Conservation (phyloP, 1,140 invertebrate species). For the Acromyrmex heyeri region DNA sequence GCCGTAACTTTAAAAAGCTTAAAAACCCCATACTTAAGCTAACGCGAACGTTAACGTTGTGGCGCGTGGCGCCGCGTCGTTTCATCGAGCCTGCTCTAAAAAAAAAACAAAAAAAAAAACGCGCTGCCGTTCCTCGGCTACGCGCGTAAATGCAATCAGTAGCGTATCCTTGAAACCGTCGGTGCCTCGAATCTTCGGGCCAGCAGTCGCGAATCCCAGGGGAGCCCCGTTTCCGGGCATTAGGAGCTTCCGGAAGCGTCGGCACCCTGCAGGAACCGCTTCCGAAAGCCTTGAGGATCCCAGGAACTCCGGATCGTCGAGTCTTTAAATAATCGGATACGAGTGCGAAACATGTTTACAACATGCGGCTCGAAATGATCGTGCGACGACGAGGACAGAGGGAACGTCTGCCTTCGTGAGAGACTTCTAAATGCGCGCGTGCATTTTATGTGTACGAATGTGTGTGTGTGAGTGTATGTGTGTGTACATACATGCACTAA, state of each 20-base stretch:
- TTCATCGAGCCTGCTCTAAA: constrained; percentile 44
- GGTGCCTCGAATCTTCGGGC: constrained; percentile 6
- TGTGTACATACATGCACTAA: too few species aligned
- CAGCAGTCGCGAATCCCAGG: neutral
- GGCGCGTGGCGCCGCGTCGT: constrained; percentile 15
- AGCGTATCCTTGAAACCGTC: constrained; percentile 29
- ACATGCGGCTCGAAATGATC: constrained; percentile 29
- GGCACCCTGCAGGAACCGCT: neutral
- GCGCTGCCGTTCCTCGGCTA: constrained; percentile 22
- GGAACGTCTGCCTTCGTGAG: constrained; percentile 55
- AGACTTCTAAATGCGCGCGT: constrained; percentile 33
- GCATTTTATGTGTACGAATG: too few species aligned
- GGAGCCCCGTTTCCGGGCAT: neutral
- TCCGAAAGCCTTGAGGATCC: constrained; percentile 10
- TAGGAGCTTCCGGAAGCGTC: neutral
- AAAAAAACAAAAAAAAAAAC: constrained; percentile 15
- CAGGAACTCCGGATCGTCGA: constrained; percentile 15
- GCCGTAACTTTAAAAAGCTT: constrained; percentile 63
- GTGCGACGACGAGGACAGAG: constrained; percentile 50
- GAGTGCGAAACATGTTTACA: constrained; percentile 33
- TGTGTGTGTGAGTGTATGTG: neutral
- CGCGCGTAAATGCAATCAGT: constrained; percentile 63
- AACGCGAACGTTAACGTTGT: constrained; percentile 54
- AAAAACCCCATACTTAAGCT: constrained; percentile 53
- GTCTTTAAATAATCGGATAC: constrained; percentile 38